Conservation (phyloP, 2,113 vertebrate genomes). For the Mesoclemmys tuberculata region DNA sequence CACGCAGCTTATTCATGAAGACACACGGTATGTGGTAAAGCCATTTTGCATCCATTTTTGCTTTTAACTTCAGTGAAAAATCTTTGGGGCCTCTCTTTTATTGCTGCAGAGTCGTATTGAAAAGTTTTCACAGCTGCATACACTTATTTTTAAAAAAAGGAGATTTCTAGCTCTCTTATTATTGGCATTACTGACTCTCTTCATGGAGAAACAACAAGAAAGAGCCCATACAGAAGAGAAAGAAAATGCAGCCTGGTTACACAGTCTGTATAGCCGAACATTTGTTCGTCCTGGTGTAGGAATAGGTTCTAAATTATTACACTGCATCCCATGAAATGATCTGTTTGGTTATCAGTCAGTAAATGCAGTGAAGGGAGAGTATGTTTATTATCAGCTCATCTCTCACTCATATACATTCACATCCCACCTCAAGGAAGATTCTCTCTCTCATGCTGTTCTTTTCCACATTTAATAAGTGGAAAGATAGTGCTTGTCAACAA, state of each 20-base stretch:
- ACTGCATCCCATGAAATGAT: neutral
- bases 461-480: constrained; percentile 46
- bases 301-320: neutral
- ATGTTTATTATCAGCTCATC: constrained; percentile 44
- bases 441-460: constrained; percentile 59
- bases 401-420: constrained; percentile 30
- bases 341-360: neutral
- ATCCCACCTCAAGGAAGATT: constrained; percentile 24
- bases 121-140: neutral
- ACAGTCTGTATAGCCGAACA: neutral
- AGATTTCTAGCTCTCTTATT: neutral
- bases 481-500: constrained; percentile 55
- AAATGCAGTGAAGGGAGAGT: constrained; percentile 18
- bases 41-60: neutral
- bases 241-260: neutral
- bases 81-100: neutral
- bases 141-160: neutral
- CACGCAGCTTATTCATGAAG: neutral
- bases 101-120: neutral
- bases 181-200: neutral
- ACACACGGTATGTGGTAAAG: neutral
- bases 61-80: neutral
- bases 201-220: neutral
- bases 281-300: neutral
- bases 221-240: neutral